These are phyloP conservation scores for Paragorgia papillata DNA, from an alignment of 92 coral and sea anemone genomes.

Conservation along the genomic window DNA sequence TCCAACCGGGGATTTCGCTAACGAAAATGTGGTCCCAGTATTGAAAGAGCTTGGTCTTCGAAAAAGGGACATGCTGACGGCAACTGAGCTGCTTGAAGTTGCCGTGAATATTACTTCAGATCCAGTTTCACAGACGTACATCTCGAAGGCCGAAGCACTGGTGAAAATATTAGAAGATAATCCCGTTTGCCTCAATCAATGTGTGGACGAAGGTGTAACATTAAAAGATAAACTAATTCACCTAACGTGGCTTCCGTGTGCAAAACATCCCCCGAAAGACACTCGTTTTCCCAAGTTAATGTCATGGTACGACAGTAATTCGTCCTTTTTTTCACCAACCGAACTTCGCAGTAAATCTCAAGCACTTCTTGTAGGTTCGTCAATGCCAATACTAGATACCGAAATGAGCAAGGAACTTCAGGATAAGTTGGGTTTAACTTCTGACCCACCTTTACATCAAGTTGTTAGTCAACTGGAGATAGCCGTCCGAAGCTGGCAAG, in stretches of 20 bases:
- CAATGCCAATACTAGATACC: slow-evolving; percentile 80
- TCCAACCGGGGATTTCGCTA: slow-evolving; percentile 76
- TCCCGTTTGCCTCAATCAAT: slow-evolving; percentile 62
- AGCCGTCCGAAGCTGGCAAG: slow-evolving; percentile 68
- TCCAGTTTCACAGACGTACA: slow-evolving; percentile 56
- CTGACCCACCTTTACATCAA: slow-evolving; percentile 69
- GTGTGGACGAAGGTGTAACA: slow-evolving; percentile 49
- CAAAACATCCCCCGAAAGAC: slow-evolving; percentile 56
- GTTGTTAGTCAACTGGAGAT: slow-evolving; percentile 73
- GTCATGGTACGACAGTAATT: slow-evolving; percentile 73
- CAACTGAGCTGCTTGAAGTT: slow-evolving; percentile 69
- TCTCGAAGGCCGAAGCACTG: slow-evolving; percentile 71
- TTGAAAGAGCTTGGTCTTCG: slow-evolving; percentile 83
- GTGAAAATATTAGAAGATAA: slow-evolving; percentile 78
- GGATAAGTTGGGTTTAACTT: slow-evolving; percentile 81
- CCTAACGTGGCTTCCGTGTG: slow-evolving; percentile 85
- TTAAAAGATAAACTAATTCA: slow-evolving; percentile 63
- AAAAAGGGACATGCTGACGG: slow-evolving; percentile 73
- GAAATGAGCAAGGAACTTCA: slow-evolving; percentile 62
- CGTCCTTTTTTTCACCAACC: slow-evolving; percentile 65
- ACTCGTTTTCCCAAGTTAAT: slow-evolving; percentile 71
- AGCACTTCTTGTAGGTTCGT: slow-evolving; percentile 78
- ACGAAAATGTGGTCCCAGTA: slow-evolving; percentile 72
- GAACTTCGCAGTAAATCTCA: slow-evolving; percentile 80
- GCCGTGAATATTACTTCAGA: slow-evolving; percentile 68